Base-by-base conservation (phyloP, 2,113 vertebrate genomes). In the Tenrec ecaudatus region DNA sequence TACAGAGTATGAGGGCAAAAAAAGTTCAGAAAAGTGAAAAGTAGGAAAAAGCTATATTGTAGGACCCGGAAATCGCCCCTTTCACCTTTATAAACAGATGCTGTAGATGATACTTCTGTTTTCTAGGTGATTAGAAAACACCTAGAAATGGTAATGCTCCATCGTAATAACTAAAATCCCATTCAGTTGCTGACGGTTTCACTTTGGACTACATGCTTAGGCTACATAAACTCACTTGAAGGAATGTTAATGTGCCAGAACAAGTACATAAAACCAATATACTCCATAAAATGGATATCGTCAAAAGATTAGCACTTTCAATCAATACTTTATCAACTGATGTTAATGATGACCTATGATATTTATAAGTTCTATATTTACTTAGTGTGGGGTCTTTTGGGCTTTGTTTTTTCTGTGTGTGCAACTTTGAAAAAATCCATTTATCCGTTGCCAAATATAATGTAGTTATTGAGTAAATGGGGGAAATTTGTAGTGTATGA, bases 261-360 rank as follows among this genome's bases (percentile, higher is more conserved):
- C 4, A 82, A 62, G 90, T 94, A 69, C 90, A 93, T 85, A 78
- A 29, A 83, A 95, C 94, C 85, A 96, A 83, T 27, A 62, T 80
- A 95, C 85, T 93, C 36, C 75, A 95, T 92, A 84, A 88, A 96
- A 96, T 93, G 57, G 29, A 40, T 94, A 97, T 97, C 98, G 96
- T 98, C 88, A 96, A 97, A 96, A 85, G 94, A 98, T 99, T 98
- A 98, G 98, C 99, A 98, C 58, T 83, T 96, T 96, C 62, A 82
- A 96, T 98, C 98, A 75, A 98, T 98, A 98, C 94, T 98, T 98
- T 98, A 53, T 53, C 47, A 10, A 53, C 11, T 14, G 12, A 53
- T 53, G 47, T 53, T 53, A 53, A 53, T 53, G 12, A 12, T 53
- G 9, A 53, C 12, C 47, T 53, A 53, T 53, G 47, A 53, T 53